Conservation (phyloP, 2,113 vertebrate genomes). For the Phrynosoma blainvillii region DNA sequence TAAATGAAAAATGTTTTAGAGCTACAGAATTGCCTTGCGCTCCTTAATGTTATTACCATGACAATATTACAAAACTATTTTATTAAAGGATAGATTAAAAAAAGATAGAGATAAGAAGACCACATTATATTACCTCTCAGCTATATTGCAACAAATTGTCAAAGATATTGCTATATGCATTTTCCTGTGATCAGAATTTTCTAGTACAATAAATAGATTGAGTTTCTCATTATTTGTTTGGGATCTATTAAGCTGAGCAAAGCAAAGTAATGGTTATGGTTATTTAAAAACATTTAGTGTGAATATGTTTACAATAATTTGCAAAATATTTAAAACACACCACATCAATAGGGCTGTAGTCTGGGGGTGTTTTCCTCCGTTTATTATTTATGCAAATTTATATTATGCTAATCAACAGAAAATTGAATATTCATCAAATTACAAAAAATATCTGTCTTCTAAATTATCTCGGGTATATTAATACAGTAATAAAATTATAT, state of each 20-base stretch:
- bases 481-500: too few species aligned
- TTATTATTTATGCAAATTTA: too few species aligned
- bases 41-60: conserved; percentile 42
- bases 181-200: rapidly evolving
- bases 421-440: too few species aligned
- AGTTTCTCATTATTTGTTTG: not conserved
- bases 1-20: conserved; percentile 33
- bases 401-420: too few species aligned
- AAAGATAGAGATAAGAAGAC: conserved; percentile 1
- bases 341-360: too few species aligned
- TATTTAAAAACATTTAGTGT: not conserved
- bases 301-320: not conserved
- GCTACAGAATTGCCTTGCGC: conserved; percentile 25
- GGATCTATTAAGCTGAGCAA: conserved; percentile 4
- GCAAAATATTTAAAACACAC: not conserved
- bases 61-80: conserved; percentile 17
- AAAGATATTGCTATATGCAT: not conserved
- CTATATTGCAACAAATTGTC: not conserved
- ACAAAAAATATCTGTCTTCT: too few species aligned
- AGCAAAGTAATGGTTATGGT: not conserved
- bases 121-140: conserved; percentile 10
- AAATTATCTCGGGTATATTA: too few species aligned
- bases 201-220: not conserved
- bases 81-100: conserved; percentile 6
- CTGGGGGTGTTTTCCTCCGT: too few species aligned